Percentiles rank a stretch among this genome's conserved stretches.
Evolutionary conservation across 2,797 vertebrate species (phyloP).

Genomic region (Vultur gryphus): DNA sequence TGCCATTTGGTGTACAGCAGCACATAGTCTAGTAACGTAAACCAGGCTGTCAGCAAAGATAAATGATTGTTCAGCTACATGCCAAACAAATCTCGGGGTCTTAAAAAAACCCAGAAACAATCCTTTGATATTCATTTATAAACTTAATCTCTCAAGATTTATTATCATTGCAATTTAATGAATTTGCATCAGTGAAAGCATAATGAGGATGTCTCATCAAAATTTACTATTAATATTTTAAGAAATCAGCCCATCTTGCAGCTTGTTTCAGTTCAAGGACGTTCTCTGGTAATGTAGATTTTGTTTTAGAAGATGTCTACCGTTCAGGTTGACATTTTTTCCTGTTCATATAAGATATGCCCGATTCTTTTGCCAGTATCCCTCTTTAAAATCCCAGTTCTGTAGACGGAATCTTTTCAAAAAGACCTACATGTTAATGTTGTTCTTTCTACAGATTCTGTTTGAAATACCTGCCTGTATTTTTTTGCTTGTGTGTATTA

Average conservation of each 20-base stretch:
- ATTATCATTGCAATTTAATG: neutral
- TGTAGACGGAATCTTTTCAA: neutral
- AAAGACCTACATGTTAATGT: neutral
- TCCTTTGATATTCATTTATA: neutral
- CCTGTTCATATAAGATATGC: neutral
- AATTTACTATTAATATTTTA: neutral
- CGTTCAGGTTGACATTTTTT: neutral
- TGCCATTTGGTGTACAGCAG: constrained; percentile 22
- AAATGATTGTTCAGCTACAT: neutral
- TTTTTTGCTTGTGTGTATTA: neutral
- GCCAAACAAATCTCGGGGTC: neutral
- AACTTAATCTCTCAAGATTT: neutral
- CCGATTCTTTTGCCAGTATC: neutral
- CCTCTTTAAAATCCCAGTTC: neutral
- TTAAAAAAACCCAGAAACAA: neutral
- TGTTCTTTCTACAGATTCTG: neutral
- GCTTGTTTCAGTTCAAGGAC: neutral
- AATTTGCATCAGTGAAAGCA: neutral
- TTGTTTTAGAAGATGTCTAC: neutral
- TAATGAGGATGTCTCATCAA: neutral
- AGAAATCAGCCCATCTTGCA: neutral
- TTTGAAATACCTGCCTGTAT: neutral
- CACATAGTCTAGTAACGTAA: neutral
- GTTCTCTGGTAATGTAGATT: neutral
- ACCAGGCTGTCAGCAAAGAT: constrained; percentile 22